Evolutionary conservation across 2,113 vertebrate genomes (phyloP).

Genomic region (Oplegnathus fasciatus): DNA sequence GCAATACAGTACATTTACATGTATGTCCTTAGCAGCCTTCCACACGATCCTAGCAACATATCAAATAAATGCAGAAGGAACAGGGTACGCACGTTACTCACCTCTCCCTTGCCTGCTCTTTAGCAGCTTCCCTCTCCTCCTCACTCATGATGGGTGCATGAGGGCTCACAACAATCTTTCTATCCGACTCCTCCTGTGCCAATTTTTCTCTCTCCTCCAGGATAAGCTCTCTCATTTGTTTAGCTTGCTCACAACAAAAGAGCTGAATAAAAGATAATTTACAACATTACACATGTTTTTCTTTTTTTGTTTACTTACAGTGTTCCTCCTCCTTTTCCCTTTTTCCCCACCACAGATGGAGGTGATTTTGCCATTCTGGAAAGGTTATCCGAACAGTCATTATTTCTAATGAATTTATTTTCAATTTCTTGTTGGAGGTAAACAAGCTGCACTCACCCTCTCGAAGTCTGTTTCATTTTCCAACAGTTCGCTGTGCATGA

Average conservation of each 20-base stretch:
- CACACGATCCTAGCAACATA: background rate
- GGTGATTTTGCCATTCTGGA: conserved; percentile 32
- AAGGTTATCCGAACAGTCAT: conserved; percentile 40
- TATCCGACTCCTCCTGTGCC: conserved; percentile 15
- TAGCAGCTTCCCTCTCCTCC: conserved; percentile 37
- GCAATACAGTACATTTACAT: background rate
- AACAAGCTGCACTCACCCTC: conserved; percentile 53
- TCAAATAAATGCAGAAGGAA: conserved; percentile 16
- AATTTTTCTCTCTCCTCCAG: conserved; percentile 31
- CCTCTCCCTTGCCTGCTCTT: conserved; percentile 32
- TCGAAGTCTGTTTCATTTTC: conserved; percentile 50
- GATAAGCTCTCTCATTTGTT: conserved; percentile 51
- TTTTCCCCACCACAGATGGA: conserved; percentile 18
- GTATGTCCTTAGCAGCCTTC: background rate
- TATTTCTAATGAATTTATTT: conserved; percentile 55
- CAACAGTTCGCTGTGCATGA: conserved; percentile 30
- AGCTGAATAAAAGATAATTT: conserved; percentile 46
- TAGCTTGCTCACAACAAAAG: conserved; percentile 54
- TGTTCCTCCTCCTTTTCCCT: background rate
- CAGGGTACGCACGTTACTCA: conserved; percentile 9
- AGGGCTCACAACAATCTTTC: conserved; percentile 56
- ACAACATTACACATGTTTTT: conserved; percentile 4
- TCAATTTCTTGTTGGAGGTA: conserved; percentile 23
- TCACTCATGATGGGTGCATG: conserved; percentile 37
- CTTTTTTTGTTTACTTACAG: background rate